phyloP scores from a whole-genome alignment of 2,113 vertebrate species.

The Baryphthengus martii region DNA sequence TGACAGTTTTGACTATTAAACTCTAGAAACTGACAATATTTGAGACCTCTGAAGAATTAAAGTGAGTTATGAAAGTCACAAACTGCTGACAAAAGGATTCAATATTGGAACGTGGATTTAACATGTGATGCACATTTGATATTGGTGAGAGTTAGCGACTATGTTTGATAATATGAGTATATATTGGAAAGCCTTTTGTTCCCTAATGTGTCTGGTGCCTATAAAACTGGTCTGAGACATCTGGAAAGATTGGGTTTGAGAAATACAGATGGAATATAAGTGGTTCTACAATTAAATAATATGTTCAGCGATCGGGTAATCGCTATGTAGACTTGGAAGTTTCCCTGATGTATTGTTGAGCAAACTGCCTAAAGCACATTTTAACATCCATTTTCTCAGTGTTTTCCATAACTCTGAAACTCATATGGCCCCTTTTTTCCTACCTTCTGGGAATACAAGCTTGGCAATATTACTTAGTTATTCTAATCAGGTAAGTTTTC shows the following conservation, averaged over 20 bases:
- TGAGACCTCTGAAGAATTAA: slow-evolving; percentile 62
- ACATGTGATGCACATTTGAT: slow-evolving; percentile 67
- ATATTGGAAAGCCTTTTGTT: slow-evolving; percentile 66
- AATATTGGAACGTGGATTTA: slow-evolving; percentile 23
- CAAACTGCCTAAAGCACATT: slow-evolving; percentile 73
- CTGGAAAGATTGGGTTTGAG: slow-evolving; percentile 72
- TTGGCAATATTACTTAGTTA: slow-evolving; percentile 63
- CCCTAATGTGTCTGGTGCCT: slow-evolving; percentile 67
- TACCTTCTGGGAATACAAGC: slow-evolving; percentile 63
- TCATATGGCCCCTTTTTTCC: slow-evolving; percentile 55
- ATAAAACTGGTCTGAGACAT: slow-evolving; percentile 74
- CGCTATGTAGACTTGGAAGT: slow-evolving; percentile 68
- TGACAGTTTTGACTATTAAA: slow-evolving; percentile 63
- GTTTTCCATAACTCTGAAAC: slow-evolving; percentile 70
- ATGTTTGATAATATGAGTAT: slow-evolving; percentile 56
- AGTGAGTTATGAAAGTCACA: slow-evolving; percentile 54
- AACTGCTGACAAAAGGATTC: slow-evolving; percentile 57
- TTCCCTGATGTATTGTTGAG: slow-evolving; percentile 72
- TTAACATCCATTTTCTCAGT: slow-evolving; percentile 70
- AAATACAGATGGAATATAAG: slow-evolving; percentile 75
- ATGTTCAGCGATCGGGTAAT: slow-evolving; percentile 65
- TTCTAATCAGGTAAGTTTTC: slow-evolving; percentile 74
- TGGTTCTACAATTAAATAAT: slow-evolving; percentile 70
- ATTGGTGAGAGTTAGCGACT: slow-evolving; percentile 57
- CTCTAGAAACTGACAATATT: slow-evolving; percentile 62